These are phyloP conservation scores for Amphiura filiformis DNA, from an alignment of 35 echinoderm and acorn worm genomes.

Conservation along the genomic window DNA sequence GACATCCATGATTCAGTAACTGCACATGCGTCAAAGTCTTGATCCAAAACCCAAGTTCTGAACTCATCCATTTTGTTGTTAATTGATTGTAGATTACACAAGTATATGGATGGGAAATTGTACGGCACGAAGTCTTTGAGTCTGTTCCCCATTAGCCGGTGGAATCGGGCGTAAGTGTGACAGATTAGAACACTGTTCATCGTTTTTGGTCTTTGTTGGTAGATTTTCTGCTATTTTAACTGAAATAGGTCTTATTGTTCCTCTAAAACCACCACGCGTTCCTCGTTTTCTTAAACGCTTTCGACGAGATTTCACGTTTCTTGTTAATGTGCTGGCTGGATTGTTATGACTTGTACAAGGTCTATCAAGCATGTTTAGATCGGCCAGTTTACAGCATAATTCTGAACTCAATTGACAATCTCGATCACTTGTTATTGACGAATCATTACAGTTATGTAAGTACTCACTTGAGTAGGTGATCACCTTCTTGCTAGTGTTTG, in stretches of 20 bases:
- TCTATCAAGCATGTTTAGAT: not conserved
- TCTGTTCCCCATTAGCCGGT: not conserved
- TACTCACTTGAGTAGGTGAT: not conserved
- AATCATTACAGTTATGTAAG: not conserved
- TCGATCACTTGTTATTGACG: not conserved
- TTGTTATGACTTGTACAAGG: not conserved
- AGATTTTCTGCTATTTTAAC: not conserved
- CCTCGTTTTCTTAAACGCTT: not conserved
- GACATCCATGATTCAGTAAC: too few relatives aligned
- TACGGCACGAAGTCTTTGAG: constrained; percentile 6
- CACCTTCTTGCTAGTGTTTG: not conserved
- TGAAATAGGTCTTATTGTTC: not conserved
- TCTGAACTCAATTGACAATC: constrained; percentile 2
- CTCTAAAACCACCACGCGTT: not conserved
- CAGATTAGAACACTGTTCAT: not conserved
- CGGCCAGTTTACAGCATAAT: not conserved
- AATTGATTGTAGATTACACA: not conserved
- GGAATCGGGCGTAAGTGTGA: not conserved
- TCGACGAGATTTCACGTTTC: not conserved
- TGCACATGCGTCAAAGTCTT: too few relatives aligned
- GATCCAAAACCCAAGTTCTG: too few relatives aligned
- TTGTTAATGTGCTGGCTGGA: not conserved
- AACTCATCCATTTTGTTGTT: too few relatives aligned
- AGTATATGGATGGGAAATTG: constrained; percentile 7
- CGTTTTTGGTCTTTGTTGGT: not conserved